Base-by-base conservation (phyloP, 2,113 vertebrate species). In the Platichthys flesus region DNA sequence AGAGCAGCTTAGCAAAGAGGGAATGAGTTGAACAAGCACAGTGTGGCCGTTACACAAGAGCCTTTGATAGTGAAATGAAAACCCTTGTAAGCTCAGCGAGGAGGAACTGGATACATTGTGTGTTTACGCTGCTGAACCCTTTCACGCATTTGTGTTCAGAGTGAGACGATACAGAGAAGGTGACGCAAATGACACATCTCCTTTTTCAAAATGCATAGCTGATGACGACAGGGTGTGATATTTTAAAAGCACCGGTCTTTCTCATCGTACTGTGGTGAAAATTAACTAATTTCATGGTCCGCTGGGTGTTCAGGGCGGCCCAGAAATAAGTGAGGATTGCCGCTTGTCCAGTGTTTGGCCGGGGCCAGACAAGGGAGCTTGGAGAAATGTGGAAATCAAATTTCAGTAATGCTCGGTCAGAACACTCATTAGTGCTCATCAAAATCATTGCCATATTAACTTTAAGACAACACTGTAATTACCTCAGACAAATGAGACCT, bases 281-380 rank as follows among this genome's bases (percentile, higher is more conserved):
- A 94, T 93, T 79, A 92, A 79, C 87, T 93, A 80, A 93, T 94
- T 93, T 94, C 90, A 93, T 87, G 92, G 90, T 92, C 91, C 21
- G 45, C 75, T 74, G 89, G 83, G 57, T 58, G 80, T 82, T 91
- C 82, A 2, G 61, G 79, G 76, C 71, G 63, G 26, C 52, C 37
- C 51, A 31, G 67, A 90, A 91, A 91, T 91, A 85, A 89, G 88
- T 81, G 86, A 75, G 76, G 89, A 91, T 89, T 91, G 89, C 76
- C 83, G 86, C 79, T 94, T 83, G 79, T 72, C 89, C 61, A 5
- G 59, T 65, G 64, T 71, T 76, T 23, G 83, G 85, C 72, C 42
- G 1, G 37, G 28, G 67, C 77, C 63, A 54, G 85, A 78, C 59
- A 72, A 76, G 68, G 68, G 68, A 68, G 63, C 85, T 54, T 31